A percentile compares a stretch with the other conserved stretches of the same genome.
phyloP scores from a whole-genome alignment of 2,888 invertebrate species.

The Agrotis segetum region DNA sequence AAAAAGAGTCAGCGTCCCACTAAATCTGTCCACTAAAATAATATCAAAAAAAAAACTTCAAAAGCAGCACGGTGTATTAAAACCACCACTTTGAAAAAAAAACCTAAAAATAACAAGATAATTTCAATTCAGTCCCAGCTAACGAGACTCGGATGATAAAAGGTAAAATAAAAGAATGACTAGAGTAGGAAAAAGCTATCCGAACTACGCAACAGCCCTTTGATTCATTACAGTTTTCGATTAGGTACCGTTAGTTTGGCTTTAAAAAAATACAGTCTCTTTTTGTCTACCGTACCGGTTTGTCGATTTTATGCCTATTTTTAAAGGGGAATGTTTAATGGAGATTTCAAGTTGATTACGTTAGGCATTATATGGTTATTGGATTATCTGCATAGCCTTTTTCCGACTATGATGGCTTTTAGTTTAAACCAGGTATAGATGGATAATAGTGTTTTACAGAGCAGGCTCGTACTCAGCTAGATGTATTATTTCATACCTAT shows the following conservation, averaged over 20 bases:
- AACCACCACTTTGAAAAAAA: slow-evolving; percentile 61
- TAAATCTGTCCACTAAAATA: slow-evolving; percentile 8
- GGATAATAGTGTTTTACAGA: too few relatives aligned
- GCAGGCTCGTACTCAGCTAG: too few relatives aligned
- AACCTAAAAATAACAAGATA: slow-evolving; percentile 79
- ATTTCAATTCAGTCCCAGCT: slow-evolving; percentile 83
- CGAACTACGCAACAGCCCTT: slow-evolving; percentile 85
- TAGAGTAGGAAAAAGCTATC: slow-evolving; percentile 77
- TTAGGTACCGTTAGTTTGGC: slow-evolving; percentile 80
- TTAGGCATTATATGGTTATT: too few relatives aligned
- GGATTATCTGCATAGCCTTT: background rate
- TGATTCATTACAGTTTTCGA: slow-evolving; percentile 90
- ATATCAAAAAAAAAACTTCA: slow-evolving; percentile 28
- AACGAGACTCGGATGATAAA: slow-evolving; percentile 82
- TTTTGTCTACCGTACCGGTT: slow-evolving; percentile 62
- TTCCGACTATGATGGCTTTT: too few relatives aligned
- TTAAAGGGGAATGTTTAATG: slow-evolving; percentile 13
- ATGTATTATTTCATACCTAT: too few relatives aligned
- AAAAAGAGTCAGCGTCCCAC: slow-evolving; percentile 7
- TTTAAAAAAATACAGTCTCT: slow-evolving; percentile 66
- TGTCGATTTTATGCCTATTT: slow-evolving; percentile 31
- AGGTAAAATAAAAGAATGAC: slow-evolving; percentile 76
- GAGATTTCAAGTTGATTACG: background rate
- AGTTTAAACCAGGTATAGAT: too few relatives aligned
- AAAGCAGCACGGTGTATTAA: slow-evolving; percentile 46